Percentiles rank a stretch among this genome's conserved stretches.
phyloP scores from a whole-genome alignment of 2,888 invertebrate genomes.

The Augochlorella aurata region DNA sequence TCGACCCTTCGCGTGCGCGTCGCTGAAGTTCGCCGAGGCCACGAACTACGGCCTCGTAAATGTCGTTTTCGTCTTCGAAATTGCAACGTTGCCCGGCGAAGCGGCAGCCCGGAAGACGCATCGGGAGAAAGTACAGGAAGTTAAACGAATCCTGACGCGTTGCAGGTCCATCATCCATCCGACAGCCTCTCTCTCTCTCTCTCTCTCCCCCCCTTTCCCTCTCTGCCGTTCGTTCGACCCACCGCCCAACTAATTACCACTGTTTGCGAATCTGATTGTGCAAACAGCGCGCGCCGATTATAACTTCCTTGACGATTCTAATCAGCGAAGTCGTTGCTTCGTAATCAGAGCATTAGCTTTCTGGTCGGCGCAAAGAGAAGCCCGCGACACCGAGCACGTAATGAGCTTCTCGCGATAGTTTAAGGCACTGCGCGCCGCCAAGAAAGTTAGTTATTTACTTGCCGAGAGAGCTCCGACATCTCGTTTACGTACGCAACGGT shows the following conservation, averaged over 20 bases:
- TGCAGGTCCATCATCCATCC: conserved; percentile 2
- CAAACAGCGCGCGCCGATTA: conserved; percentile 55
- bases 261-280: conserved; percentile 53
- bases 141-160: conserved; percentile 4
- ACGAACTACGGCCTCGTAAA: conserved; percentile 5
- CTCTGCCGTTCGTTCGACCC: neutral
- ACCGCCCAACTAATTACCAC: conserved; percentile 39
- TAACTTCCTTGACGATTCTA: conserved; percentile 59
- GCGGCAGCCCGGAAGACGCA: neutral
- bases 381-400: conserved; percentile 53
- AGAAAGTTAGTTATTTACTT: conserved; percentile 74
- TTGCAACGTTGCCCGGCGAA: neutral
- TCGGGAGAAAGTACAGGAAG: neutral
- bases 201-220: too few species aligned
- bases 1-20: conserved; percentile 3
- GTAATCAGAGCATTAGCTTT: conserved; percentile 64
- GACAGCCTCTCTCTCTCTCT: neutral
- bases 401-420: conserved; percentile 66
- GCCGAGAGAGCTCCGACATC: conserved; percentile 62
- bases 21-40: neutral
- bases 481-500: conserved; percentile 73
- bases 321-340: conserved; percentile 49
- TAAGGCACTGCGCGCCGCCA: conserved; percentile 66
- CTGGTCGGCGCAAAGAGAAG: conserved; percentile 44
- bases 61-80: conserved; percentile 23